These are phyloP conservation scores for Mesocricetus auratus DNA, from an alignment of 2,113 vertebrate genomes.

Conservation along the genomic window DNA sequence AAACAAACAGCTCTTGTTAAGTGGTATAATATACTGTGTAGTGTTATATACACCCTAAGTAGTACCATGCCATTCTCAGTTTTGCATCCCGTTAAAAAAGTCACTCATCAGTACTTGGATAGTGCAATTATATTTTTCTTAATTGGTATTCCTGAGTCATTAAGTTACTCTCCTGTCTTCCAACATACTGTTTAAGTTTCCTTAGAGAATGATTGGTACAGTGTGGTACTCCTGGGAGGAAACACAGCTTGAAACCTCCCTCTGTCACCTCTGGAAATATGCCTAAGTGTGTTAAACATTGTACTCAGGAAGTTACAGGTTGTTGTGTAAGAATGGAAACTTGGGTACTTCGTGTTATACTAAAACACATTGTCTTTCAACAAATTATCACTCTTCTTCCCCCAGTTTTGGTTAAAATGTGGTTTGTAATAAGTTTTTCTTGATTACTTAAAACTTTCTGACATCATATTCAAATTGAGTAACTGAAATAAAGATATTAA, in stretches of 20 bases:
- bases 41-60: neutral
- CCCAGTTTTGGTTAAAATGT: neutral
- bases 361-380: neutral
- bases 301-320: neutral
- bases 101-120: neutral
- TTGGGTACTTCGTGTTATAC: neutral
- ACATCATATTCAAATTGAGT: slow-evolving; percentile 52
- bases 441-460: slow-evolving; percentile 48
- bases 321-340: slow-evolving; percentile 14
- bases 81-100: slow-evolving; percentile 38
- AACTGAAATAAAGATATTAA: slow-evolving; percentile 59
- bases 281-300: neutral
- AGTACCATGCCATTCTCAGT: neutral
- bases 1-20: slow-evolving; percentile 21
- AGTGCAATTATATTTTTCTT: slow-evolving; percentile 37
- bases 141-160: slow-evolving; percentile 23
- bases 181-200: neutral
- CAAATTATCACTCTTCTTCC: neutral
- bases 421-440: slow-evolving; percentile 22
- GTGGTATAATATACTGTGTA: neutral
- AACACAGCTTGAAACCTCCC: neutral
- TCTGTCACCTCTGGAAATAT: neutral
- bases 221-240: neutral
- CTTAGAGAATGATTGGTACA: neutral
- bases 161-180: neutral